Conservation (phyloP, 2,113 vertebrate genomes). For the Phoxinus phoxinus region DNA sequence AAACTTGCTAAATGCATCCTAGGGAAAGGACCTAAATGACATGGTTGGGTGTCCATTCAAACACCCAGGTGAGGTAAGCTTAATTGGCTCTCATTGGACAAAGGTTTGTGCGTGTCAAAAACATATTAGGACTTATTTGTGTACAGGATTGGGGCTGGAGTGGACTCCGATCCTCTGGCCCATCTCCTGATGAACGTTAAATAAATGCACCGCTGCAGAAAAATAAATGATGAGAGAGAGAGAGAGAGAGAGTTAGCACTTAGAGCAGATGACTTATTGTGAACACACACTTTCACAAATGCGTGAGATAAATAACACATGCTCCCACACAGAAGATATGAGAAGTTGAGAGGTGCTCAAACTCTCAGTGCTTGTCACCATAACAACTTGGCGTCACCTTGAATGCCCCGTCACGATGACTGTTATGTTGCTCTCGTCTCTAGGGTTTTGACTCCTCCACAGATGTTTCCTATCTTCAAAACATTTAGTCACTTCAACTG, state of each 20-base stretch:
- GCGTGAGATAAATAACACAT: not conserved
- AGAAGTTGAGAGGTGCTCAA: not conserved
- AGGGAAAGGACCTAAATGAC: too few species aligned
- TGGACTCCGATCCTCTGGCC: too few species aligned
- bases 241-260: not conserved
- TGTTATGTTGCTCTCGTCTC: not conserved
- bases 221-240: not conserved
- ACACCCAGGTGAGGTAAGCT: not conserved
- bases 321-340: not conserved
- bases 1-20: too few species aligned
- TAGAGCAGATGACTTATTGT: constrained; percentile 10
- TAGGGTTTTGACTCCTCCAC: not conserved
- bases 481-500: constrained; percentile 6
- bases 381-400: constrained; percentile 29
- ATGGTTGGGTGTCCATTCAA: too few species aligned
- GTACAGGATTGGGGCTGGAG: not conserved
- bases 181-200: not conserved
- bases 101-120: not conserved
- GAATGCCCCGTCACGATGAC: constrained; percentile 10
- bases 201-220: not conserved
- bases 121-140: not conserved
- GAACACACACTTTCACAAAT: constrained; percentile 14
- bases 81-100: not conserved
- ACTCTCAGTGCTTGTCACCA: constrained; percentile 24
- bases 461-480: constrained; percentile 27